Evolutionary conservation across 2,113 vertebrate genomes (phyloP), one percentile per base, ranked within the genome.

Genomic region (Mellivora capensis): DNA sequence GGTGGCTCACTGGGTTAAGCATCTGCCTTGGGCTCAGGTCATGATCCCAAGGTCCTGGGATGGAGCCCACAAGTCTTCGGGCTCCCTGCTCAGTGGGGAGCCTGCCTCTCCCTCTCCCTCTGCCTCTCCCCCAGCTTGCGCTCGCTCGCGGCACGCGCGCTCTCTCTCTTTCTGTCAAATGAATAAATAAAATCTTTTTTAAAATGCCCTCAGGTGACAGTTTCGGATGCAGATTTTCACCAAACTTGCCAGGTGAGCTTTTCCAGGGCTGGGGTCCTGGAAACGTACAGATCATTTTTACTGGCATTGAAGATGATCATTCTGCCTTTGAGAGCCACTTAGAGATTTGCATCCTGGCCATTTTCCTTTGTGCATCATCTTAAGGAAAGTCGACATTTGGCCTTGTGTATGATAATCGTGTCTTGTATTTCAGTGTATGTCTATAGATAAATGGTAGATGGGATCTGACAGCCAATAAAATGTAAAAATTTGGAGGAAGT

Each of bases 71-170:
- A 23, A 6, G 5, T 54, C 21, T 8, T 25, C 1, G 1, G 20
- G 23, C 57, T 59, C 57, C 57, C 57, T 61, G 59, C 59, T 27
- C 25, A 27, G 10, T 9, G 25, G 59, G 59, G 25, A 61, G 15
- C 8, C 59, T 61, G 23, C 59, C 4, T 61, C 59, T 61, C 59
- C 59, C 25, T 61, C 59, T 61, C 25, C 25, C 59, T 27, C 59
- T 61, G 25, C 59, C 59, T 61, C 23, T 25, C 23, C 9, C 23
- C 23, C 59, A 25, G 59, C 23, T 61, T 61, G 59, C 4, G 59
- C 23, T 59, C 57, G 0, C 47, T 47, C 8, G 1, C 8, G 44
- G 8, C 44, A 2, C 11, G 1, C 17, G 17, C 15, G 1, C 57
- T 25, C 57, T 59, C 21, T 59, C 57, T 59, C 23, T 61, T 9